Evolutionary conservation across 1,140 invertebrate species (phyloP).

Genomic region (Plodia interpunctella): DNA sequence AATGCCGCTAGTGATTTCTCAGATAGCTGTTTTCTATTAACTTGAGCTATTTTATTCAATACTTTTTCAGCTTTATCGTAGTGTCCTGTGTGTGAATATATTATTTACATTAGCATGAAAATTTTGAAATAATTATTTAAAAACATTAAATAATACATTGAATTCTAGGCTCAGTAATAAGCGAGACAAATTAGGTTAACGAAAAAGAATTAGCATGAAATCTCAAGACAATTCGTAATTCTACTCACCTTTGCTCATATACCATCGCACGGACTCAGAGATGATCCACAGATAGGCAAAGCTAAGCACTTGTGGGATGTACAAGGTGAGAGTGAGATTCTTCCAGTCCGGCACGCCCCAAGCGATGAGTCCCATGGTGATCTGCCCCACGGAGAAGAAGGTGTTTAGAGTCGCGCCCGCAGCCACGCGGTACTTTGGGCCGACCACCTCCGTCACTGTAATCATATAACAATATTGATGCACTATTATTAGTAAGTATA

Average conservation of each 20-base stretch:
- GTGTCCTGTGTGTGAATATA: conserved; percentile 76
- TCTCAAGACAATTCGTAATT: no score
- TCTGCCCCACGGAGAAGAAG: conserved; percentile 84
- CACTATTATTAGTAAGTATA: no score
- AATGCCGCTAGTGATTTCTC: conserved; percentile 74
- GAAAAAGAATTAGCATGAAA: no score
- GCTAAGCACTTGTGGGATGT: conserved; percentile 81
- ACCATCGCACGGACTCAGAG: conserved; percentile 85
- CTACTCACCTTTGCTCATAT: conserved; percentile 80
- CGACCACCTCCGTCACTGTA: conserved; percentile 85
- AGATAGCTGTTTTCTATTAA: conserved; percentile 79
- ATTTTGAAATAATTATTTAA: no score
- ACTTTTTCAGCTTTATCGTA: conserved; percentile 81
- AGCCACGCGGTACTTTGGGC: conserved; percentile 82
- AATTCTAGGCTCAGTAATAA: no score
- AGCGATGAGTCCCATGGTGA: conserved; percentile 80
- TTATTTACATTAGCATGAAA: neutral
- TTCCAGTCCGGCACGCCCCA: conserved; percentile 85
- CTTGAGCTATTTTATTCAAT: conserved; percentile 78
- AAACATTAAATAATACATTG: no score
- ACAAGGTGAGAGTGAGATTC: conserved; percentile 80
- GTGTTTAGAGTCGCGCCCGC: conserved; percentile 83
- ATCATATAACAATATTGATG: no score
- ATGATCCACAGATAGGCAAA: conserved; percentile 80
- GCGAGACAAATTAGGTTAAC: no score